A percentile compares a stretch with the other conserved stretches of the same genome.
Conservation (phyloP, 2,888 invertebrate species). For the Plemyria rubiginata region DNA sequence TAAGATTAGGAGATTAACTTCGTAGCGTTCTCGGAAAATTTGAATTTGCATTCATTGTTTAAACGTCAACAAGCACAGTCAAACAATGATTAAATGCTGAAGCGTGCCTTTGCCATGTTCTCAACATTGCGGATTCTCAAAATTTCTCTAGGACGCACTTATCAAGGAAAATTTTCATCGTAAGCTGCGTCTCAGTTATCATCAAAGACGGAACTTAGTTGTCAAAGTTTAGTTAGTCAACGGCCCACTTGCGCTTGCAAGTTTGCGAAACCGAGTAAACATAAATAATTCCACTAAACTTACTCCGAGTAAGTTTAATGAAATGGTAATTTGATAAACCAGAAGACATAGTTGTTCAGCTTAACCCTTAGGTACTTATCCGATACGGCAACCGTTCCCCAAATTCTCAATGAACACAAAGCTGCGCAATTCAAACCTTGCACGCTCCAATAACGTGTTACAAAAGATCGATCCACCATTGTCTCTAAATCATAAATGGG, state of each 20-base stretch:
- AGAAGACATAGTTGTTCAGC: neutral
- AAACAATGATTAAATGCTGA: neutral
- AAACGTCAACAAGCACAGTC: neutral
- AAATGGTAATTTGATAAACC: neutral
- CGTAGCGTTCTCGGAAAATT: neutral
- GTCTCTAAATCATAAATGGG: constrained; percentile 71
- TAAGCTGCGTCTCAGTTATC: neutral
- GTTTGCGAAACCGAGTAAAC: neutral
- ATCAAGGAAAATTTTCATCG: neutral
- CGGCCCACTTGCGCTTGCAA: neutral
- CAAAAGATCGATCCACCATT: constrained; percentile 67
- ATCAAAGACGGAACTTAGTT: neutral
- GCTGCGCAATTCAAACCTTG: constrained; percentile 47
- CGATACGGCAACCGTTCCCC: neutral
- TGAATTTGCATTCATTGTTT: neutral
- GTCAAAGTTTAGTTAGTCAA: neutral
- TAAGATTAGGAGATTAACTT: neutral
- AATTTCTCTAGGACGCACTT: neutral
- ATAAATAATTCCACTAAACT: neutral
- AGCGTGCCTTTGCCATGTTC: neutral
- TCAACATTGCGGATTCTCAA: neutral
- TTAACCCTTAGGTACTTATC: neutral
- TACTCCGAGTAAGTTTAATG: neutral
- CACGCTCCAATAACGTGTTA: constrained; percentile 54
- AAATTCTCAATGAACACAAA: constrained; percentile 32